A percentile compares a stretch with the other conserved stretches of the same genome.
These are phyloP conservation scores for Lates japonicus DNA, from an alignment of 2,797 vertebrate genomes.

Conservation along the genomic window DNA sequence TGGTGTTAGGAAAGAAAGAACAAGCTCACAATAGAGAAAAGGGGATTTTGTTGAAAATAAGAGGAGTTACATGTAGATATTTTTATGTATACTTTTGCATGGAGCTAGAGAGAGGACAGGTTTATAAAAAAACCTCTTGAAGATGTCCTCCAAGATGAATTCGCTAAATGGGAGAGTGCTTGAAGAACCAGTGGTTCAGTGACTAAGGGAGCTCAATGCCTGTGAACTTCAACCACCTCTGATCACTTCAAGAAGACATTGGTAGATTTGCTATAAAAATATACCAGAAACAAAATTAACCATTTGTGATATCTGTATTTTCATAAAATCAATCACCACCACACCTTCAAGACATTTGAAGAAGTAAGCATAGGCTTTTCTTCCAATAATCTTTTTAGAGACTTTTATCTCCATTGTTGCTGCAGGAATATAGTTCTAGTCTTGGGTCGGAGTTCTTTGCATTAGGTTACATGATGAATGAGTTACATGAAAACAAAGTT, in stretches of 20 bases:
- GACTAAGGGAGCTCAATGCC: background rate
- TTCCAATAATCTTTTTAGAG: background rate
- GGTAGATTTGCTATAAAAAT: background rate
- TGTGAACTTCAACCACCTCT: background rate
- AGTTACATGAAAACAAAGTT: no score
- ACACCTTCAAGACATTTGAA: background rate
- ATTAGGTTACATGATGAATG: no score
- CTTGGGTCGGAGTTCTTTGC: no score
- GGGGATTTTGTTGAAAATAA: background rate
- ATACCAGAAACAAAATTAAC: background rate
- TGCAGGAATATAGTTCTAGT: no score
- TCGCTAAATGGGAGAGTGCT: background rate
- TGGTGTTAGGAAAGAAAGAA: background rate
- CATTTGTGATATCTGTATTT: background rate
- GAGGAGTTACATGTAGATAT: background rate
- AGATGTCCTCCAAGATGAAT: background rate
- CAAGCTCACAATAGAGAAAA: background rate
- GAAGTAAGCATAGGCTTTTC: no score
- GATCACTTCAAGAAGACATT: background rate
- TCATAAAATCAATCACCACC: background rate
- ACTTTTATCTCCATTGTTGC: no score
- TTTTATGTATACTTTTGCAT: background rate
- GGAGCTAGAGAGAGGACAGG: background rate
- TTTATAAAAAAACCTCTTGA: background rate
- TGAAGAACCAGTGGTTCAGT: background rate